A percentile compares a stretch with the other conserved stretches of the same genome.
Evolutionary conservation across 2,113 vertebrate genomes (phyloP).

Genomic region (Propithecus coquereli): DNA sequence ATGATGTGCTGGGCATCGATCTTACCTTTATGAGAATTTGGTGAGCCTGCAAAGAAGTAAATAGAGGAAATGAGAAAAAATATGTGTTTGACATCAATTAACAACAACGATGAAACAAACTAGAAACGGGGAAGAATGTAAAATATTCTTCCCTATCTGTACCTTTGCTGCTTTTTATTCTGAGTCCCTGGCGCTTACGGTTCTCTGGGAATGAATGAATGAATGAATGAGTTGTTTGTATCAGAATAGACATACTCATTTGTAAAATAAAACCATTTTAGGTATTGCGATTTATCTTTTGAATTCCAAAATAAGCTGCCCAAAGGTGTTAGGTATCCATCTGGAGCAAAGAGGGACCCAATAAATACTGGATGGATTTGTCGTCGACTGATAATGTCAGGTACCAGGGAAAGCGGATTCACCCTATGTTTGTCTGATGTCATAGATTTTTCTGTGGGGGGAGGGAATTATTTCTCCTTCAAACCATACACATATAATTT

Average conservation of each 20-base stretch:
- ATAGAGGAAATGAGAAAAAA: conserved; percentile 9
- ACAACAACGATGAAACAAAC: not conserved
- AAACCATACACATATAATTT: not conserved
- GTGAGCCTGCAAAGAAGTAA: not conserved
- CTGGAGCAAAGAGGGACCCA: not conserved
- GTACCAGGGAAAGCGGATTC: not conserved
- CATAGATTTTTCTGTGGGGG: not conserved
- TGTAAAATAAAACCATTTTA: not conserved
- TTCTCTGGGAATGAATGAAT: not conserved
- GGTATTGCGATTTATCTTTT: not conserved
- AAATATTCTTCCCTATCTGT: not conserved
- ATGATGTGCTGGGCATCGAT: not conserved
- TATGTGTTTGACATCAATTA: not conserved
- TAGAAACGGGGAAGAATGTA: not conserved
- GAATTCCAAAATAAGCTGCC: not conserved
- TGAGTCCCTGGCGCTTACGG: not conserved
- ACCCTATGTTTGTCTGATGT: not conserved
- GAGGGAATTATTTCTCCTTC: not conserved
- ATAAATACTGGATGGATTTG: not conserved
- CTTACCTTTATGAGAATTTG: not conserved
- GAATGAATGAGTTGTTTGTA: not conserved
- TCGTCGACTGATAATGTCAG: not conserved
- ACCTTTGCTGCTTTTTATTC: not conserved
- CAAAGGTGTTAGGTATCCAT: not conserved
- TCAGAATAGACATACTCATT: not conserved